These are phyloP conservation scores for Leptopilina clavipes DNA, from an alignment of 1,140 invertebrate species.

Conservation along the genomic window DNA sequence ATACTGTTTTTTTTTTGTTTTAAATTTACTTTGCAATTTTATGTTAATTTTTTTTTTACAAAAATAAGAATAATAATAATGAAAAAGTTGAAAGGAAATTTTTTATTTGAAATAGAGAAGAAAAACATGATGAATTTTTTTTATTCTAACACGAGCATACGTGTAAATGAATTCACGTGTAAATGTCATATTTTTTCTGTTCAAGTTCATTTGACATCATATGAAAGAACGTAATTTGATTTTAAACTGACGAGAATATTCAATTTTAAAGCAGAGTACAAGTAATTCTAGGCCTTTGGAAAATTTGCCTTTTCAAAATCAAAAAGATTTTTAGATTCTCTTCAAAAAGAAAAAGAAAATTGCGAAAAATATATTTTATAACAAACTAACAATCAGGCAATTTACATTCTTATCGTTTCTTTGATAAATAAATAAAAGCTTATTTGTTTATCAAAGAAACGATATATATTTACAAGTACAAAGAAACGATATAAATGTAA, in stretches of 20 bases:
- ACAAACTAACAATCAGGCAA: background rate
- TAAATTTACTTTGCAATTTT: background rate
- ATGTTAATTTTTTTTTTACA: background rate
- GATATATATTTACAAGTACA: too few species aligned
- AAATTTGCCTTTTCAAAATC: background rate
- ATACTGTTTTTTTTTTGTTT: too few species aligned
- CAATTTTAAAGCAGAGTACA: too few species aligned
- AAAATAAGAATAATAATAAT: background rate
- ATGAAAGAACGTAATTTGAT: slow-evolving; percentile 16
- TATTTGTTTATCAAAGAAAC: too few species aligned
- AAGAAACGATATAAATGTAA: too few species aligned
- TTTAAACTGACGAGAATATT: background rate
- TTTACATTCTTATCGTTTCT: too few species aligned
- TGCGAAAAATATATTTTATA: too few species aligned
- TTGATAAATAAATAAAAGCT: too few species aligned
- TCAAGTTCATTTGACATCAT: background rate
- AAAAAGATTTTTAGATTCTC: background rate
- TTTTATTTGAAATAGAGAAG: background rate
- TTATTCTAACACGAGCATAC: background rate
- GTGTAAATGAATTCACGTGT: slow-evolving; percentile 8
- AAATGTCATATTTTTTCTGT: background rate
- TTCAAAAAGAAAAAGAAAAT: background rate
- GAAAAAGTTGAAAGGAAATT: background rate
- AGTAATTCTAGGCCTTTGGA: slow-evolving; percentile 7
- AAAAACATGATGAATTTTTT: background rate